Evolutionary conservation across 2,888 invertebrate species (phyloP).

Genomic region (Agriopis marginaria): DNA sequence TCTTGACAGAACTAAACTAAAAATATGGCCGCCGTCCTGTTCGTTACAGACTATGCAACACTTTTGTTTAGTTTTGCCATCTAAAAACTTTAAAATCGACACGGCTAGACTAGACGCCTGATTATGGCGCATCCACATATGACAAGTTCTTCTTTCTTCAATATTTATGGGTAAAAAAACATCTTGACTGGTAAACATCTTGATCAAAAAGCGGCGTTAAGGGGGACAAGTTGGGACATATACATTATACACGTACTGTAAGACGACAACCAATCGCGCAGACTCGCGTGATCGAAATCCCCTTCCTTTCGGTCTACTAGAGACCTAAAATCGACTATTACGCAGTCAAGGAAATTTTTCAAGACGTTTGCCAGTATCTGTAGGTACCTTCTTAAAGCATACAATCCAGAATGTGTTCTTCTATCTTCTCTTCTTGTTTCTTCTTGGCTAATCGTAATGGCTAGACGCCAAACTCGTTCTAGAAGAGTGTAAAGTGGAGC

Average conservation of each 20-base stretch:
- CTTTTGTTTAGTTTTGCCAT: not conserved
- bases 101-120: not conserved
- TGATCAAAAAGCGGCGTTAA: too few species aligned
- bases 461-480: slow-evolving; percentile 81
- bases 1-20: not conserved
- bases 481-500: slow-evolving; percentile 77
- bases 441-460: slow-evolving; percentile 64
- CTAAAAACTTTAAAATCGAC: not conserved
- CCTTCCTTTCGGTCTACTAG: too few species aligned
- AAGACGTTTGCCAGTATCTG: too few species aligned
- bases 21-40: too few species aligned
- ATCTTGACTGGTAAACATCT: too few species aligned
- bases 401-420: not conserved
- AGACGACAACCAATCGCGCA: too few species aligned
- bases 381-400: not conserved
- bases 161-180: too few species aligned
- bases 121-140: not conserved
- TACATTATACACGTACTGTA: too few species aligned
- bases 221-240: too few species aligned
- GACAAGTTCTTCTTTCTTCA: not conserved
- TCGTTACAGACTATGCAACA: not conserved
- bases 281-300: too few species aligned
- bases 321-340: too few species aligned
- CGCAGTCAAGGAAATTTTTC: too few species aligned
- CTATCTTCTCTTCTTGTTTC: not conserved